These are phyloP conservation scores for Xyrauchen texanus DNA, from an alignment of 2,113 vertebrate genomes.

Conservation along the genomic window DNA sequence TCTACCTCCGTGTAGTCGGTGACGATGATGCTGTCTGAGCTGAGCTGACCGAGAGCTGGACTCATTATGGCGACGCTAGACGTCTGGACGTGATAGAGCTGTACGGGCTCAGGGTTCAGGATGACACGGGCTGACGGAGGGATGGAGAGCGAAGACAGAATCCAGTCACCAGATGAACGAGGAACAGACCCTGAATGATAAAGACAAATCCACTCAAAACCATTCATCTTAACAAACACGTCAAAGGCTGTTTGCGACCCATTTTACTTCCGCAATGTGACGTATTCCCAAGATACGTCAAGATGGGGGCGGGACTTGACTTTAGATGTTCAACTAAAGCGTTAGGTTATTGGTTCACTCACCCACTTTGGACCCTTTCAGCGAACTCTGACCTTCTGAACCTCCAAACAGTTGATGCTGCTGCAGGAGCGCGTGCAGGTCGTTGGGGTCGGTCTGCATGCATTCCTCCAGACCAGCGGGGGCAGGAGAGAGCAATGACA, in stretches of 20 bases:
- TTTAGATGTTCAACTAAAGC: no score
- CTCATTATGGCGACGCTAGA: constrained; percentile 59
- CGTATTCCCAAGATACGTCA: no score
- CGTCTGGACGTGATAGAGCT: constrained; percentile 51
- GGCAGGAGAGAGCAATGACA: constrained; percentile 61
- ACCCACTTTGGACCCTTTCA: constrained; percentile 10
- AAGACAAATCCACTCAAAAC: background rate
- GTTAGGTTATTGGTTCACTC: background rate
- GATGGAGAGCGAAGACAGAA: constrained; percentile 70
- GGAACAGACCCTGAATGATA: constrained; percentile 54
- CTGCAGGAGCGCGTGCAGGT: constrained; percentile 60
- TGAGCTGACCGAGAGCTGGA: constrained; percentile 52
- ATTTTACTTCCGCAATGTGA: no score
- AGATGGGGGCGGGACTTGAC: no score
- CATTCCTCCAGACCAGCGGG: constrained; percentile 68
- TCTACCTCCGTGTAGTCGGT: constrained; percentile 66
- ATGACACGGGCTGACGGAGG: constrained; percentile 66
- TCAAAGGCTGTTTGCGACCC: no score
- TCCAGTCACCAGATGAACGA: constrained; percentile 64
- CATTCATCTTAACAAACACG: background rate
- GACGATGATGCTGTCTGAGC: constrained; percentile 63
- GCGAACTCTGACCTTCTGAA: background rate
- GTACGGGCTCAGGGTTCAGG: constrained; percentile 41
- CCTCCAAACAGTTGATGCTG: constrained; percentile 55
- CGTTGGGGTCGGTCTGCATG: constrained; percentile 60